These are phyloP conservation scores for Glossophaga mutica DNA, from an alignment of 2,797 vertebrate genomes.

Conservation along the genomic window DNA sequence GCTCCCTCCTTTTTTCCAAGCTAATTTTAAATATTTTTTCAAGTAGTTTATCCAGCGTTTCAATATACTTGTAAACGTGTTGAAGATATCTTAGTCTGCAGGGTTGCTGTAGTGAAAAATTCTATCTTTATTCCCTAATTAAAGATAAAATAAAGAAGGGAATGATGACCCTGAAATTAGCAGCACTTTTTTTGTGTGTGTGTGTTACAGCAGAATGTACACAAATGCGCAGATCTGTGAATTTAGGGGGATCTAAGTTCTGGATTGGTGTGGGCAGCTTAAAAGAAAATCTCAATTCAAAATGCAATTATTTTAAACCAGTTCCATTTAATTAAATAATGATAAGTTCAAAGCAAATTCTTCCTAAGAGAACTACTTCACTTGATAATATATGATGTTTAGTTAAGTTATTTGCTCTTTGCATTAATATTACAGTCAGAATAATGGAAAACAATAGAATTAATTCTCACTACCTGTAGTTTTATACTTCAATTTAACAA, in stretches of 20 bases:
- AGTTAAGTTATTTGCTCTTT: slow-evolving; percentile 40
- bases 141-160: not conserved
- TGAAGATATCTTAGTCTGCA: not conserved
- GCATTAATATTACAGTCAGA: slow-evolving; percentile 74
- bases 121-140: not conserved
- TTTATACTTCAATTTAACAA: slow-evolving; percentile 72
- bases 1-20: not conserved
- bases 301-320: slow-evolving; percentile 33
- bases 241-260: not conserved
- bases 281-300: slow-evolving; percentile 19
- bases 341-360: slow-evolving; percentile 62
- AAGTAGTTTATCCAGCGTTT: not conserved
- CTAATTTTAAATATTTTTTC: not conserved
- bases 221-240: not conserved
- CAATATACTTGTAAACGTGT: not conserved
- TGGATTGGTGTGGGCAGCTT: not conserved
- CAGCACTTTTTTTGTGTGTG: not conserved
- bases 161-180: not conserved
- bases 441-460: slow-evolving; percentile 70
- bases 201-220: not conserved
- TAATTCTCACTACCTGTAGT: slow-evolving; percentile 45
- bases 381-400: slow-evolving; percentile 54
- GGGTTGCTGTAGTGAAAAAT: not conserved
- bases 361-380: slow-evolving; percentile 65
- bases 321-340: slow-evolving; percentile 61